phyloP scores from a whole-genome alignment of 2,113 vertebrate species.

The Pteronura brasiliensis region DNA sequence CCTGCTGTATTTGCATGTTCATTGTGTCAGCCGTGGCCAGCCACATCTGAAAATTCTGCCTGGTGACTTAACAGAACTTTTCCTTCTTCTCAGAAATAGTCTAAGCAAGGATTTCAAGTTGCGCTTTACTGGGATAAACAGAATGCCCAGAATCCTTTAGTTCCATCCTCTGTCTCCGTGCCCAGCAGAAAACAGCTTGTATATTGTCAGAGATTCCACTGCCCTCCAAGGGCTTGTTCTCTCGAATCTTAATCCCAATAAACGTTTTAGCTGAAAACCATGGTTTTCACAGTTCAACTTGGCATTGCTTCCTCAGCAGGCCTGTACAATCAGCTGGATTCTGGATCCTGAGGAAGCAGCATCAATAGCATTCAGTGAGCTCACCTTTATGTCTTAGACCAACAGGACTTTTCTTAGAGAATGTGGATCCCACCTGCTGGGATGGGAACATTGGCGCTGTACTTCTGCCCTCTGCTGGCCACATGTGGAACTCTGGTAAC shows the following conservation, averaged over 20 bases:
- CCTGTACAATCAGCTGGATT: not conserved
- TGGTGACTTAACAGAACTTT: not conserved
- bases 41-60: not conserved
- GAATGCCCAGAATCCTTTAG: not conserved
- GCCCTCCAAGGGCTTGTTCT: not conserved
- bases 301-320: not conserved
- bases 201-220: not conserved
- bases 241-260: not conserved
- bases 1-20: not conserved
- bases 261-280: not conserved
- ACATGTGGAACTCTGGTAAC: not conserved
- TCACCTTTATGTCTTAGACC: not conserved
- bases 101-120: not conserved
- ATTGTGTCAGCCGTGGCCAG: not conserved
- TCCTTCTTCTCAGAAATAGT: not conserved
- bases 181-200: not conserved
- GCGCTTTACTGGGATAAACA: not conserved
- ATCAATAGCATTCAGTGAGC: not conserved
- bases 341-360: not conserved
- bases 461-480: slow-evolving; percentile 49
- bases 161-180: not conserved
- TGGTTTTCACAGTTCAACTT: not conserved
- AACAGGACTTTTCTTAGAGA: not conserved
- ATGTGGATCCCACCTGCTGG: not conserved
- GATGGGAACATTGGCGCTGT: not conserved